These are phyloP conservation scores for Celastrina argiolus DNA, from an alignment of 2,888 invertebrate species.

Conservation along the genomic window DNA sequence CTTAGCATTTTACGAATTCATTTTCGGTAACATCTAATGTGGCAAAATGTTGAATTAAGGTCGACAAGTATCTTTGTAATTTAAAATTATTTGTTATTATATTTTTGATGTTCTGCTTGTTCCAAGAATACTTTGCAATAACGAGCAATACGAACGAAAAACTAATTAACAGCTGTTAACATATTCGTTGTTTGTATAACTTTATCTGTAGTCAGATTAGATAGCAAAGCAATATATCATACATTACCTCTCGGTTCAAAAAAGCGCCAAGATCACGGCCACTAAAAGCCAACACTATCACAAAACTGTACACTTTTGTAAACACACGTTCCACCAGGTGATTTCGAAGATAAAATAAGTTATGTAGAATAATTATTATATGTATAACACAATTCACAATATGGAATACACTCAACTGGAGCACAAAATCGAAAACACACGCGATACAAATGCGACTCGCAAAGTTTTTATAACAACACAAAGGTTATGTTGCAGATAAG, in stretches of 20 bases:
- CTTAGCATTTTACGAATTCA: not conserved
- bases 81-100: no score
- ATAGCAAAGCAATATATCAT: not conserved
- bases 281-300: conserved; percentile 7
- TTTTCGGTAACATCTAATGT: not conserved
- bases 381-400: not conserved
- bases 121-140: no score
- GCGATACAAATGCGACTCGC: conserved; percentile 49
- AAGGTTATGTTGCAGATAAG: conserved; percentile 64
- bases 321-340: conserved; percentile 13
- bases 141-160: not conserved
- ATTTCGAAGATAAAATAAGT: conserved; percentile 19
- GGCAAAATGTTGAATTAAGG: no score
- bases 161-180: not conserved
- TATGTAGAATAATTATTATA: conserved; percentile 25
- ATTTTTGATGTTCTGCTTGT: no score
- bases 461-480: conserved; percentile 42
- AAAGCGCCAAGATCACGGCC: conserved; percentile 14
- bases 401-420: conserved; percentile 12
- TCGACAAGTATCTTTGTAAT: no score
- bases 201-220: not conserved
- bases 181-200: not conserved
- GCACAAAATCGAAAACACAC: conserved; percentile 26
- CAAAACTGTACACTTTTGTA: conserved; percentile 19
- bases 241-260: not conserved